Percentiles rank a stretch among this genome's conserved stretches.
Conservation (phyloP, 2,888 invertebrate species). For the Drosophila demipolita region DNA sequence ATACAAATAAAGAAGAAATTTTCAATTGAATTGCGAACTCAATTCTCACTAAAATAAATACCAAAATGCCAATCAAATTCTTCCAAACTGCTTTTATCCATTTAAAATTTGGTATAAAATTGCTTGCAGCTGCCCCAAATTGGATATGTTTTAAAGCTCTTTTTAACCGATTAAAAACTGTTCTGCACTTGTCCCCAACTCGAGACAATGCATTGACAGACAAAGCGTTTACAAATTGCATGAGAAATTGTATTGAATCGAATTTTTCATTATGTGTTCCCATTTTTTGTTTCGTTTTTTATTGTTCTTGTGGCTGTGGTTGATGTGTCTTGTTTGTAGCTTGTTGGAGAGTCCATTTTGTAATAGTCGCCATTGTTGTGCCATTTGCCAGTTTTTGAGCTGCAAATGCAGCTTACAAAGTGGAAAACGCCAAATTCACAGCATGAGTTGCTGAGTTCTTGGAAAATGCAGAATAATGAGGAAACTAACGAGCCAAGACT, state of each 20-base stretch:
- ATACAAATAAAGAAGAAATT: neutral
- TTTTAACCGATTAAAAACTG: slow-evolving; percentile 23
- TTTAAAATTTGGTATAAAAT: neutral
- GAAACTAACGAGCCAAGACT: slow-evolving; percentile 82
- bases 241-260: slow-evolving; percentile 67
- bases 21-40: neutral
- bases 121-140: neutral
- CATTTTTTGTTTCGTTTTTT: neutral
- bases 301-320: slow-evolving; percentile 2
- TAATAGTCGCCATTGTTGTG: slow-evolving; percentile 30
- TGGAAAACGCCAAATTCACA: slow-evolving; percentile 32
- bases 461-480: slow-evolving; percentile 77
- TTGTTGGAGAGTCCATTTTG: slow-evolving; percentile 56
- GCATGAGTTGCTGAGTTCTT: slow-evolving; percentile 30
- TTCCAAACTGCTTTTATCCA: neutral
- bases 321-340: slow-evolving; percentile 24
- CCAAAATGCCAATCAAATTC: neutral
- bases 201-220: slow-evolving; percentile 30
- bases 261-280: slow-evolving; percentile 61
- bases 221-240: slow-evolving; percentile 55
- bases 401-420: slow-evolving; percentile 51
- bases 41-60: neutral
- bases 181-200: slow-evolving; percentile 34
- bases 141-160: neutral
- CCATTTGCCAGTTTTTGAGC: slow-evolving; percentile 25